A percentile compares a stretch with the other conserved stretches of the same genome.
Conservation (phyloP, 2,797 vertebrate genomes). For the Enteromius radiatus region DNA sequence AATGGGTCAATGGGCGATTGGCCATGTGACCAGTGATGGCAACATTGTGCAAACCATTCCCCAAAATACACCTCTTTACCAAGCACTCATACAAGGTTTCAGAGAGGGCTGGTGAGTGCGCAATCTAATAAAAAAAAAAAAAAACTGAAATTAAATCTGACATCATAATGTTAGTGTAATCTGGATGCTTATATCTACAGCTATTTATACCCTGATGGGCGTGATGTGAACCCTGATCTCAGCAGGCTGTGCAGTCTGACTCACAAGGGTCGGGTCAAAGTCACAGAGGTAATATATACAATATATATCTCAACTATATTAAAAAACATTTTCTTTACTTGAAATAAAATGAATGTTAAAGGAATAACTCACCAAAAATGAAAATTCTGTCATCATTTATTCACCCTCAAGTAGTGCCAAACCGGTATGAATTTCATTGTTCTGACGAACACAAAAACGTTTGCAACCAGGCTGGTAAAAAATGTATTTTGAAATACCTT, state of each 20-base stretch:
- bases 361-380: too few species aligned
- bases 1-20: slow-evolving; percentile 90
- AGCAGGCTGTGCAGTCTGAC: slow-evolving; percentile 66
- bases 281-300: slow-evolving; percentile 77
- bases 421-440: too few species aligned
- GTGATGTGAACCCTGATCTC: slow-evolving; percentile 84
- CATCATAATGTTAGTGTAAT: background rate
- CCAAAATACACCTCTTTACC: slow-evolving; percentile 80
- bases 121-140: background rate
- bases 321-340: background rate
- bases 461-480: too few species aligned
- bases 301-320: background rate
- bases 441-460: too few species aligned
- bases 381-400: too few species aligned
- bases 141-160: slow-evolving; percentile 1
- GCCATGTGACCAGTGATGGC: slow-evolving; percentile 81
- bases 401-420: too few species aligned
- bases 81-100: slow-evolving; percentile 83
- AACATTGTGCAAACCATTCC: slow-evolving; percentile 86
- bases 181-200: slow-evolving; percentile 67
- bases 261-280: slow-evolving; percentile 72
- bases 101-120: slow-evolving; percentile 82
- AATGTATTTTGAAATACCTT: too few species aligned
- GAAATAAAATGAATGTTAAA: too few species aligned
- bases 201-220: slow-evolving; percentile 86